Evolutionary conservation across 2,888 invertebrate species (phyloP).

Genomic region (Tachina fera): DNA sequence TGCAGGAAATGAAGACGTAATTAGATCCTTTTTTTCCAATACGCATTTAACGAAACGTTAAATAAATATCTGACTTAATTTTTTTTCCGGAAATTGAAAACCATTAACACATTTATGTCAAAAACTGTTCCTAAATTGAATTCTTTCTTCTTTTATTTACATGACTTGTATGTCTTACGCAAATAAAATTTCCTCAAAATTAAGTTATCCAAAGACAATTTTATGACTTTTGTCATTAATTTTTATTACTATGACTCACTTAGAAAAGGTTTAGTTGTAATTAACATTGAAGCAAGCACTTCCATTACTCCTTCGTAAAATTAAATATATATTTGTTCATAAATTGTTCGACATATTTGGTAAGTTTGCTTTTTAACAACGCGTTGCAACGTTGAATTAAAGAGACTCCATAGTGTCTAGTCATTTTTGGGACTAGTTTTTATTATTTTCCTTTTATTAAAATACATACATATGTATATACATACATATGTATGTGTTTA

Average conservation of each 20-base stretch:
- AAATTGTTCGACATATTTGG: conserved; percentile 2
- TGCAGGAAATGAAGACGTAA: conserved; percentile 51
- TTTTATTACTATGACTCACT: conserved; percentile 33
- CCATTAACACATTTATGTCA: conserved; percentile 34
- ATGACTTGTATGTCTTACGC: background rate
- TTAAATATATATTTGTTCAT: conserved; percentile 49
- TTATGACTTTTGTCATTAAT: background rate
- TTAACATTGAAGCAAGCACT: conserved; percentile 30
- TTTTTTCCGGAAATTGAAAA: background rate
- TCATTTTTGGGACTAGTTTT: conserved; percentile 1
- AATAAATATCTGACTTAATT: conserved; percentile 52
- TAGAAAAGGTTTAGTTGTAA: background rate
- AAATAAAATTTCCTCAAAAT: background rate
- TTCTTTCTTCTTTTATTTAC: background rate
- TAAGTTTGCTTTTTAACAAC: conserved; percentile 37
- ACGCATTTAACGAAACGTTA: conserved; percentile 6
- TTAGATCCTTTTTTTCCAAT: conserved; percentile 42
- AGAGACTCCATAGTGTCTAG: conserved; percentile 65
- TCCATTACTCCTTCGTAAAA: conserved; percentile 31
- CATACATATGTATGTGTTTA: conserved; percentile 14
- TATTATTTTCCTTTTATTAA: conserved; percentile 21
- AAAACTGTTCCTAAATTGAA: background rate
- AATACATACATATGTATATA: conserved; percentile 10
- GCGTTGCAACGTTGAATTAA: background rate
- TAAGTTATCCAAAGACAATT: background rate